phyloP scores from a whole-genome alignment of 2,797 vertebrate species.

The Phataginus tricuspis region DNA sequence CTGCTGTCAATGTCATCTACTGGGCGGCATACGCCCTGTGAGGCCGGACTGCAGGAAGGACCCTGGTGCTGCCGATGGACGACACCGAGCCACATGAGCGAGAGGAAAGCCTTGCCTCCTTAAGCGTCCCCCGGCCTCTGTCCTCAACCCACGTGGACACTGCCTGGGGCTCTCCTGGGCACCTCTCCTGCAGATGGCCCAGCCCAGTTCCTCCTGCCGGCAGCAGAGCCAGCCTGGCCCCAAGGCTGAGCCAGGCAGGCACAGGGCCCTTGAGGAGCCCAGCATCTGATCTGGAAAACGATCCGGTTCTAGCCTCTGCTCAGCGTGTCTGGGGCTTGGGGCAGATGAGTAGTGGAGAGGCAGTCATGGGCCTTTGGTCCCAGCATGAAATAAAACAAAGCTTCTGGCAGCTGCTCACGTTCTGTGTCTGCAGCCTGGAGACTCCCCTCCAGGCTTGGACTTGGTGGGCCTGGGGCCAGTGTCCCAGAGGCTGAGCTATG shows the following conservation, averaged over 20 bases:
- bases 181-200: neutral
- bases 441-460: accelerated
- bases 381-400: constrained; percentile 88
- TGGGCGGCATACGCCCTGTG: constrained; percentile 98
- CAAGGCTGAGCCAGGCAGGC: neutral
- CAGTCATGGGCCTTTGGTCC: constrained; percentile 63
- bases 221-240: neutral
- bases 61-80: no score
- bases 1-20: constrained; percentile 97
- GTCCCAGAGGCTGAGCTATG: accelerated
- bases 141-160: accelerated
- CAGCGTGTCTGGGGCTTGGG: neutral
- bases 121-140: neutral
- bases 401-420: neutral
- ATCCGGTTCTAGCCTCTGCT: neutral
- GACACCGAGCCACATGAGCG: accelerated
- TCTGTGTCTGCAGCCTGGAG: neutral
- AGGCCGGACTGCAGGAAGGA: constrained; percentile 16
- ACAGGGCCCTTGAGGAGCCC: accelerated
- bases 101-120: neutral
- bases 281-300: neutral
- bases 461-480: neutral
- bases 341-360: constrained; percentile 4
- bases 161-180: accelerated
- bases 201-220: neutral